Base-by-base conservation (phyloP, 2,888 invertebrate species). In the Epirrhoe alternata region DNA sequence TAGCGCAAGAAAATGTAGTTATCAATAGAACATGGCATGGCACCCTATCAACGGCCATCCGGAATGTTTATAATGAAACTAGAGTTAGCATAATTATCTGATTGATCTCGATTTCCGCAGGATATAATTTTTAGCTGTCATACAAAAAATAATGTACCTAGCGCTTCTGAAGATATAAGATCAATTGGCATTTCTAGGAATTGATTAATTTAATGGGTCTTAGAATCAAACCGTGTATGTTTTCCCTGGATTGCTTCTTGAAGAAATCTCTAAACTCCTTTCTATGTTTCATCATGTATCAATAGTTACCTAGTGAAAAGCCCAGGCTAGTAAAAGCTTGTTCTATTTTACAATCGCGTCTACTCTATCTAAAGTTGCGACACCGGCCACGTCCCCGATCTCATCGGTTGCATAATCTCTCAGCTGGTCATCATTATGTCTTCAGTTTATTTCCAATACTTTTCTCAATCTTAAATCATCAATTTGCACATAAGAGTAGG, bases 391-490 rank as follows among this genome's bases (percentile, higher is more conserved):
- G 73, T 71, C 67, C 73, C 70, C 65, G 58, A 64, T 73, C 66
- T 47, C 52, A 60, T 62, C 57, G 57, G 61, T 73, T 73, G 61
- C 68, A 59, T 64, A 73, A 73, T 58, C 42, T 61, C 49, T 54
- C 72, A 70, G 61, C 67, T 73, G 70, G 66, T 69, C 64, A 67
- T 69, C 64, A 71, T 67, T 67, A 70, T 62, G 35, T 62, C 65
- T 58, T 64, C 56, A 68, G 24, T 69, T 64, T 70, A 68, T 67
- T 62, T 57, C 50, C 54, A 61, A 61, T 61, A 47, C 33, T 51
- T 55, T 31, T 55, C 17, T 42, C 51, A 38, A 31, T 30, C 47
- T 49, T 38, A 17, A 52, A 57, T 10, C 42, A 56, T 31, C 42
- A 49, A 30, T 53, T 24, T 53, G 47, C 14, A 51, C 52, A 61